Conservation (phyloP, 2,797 vertebrate species). For the Brotula barbata region DNA sequence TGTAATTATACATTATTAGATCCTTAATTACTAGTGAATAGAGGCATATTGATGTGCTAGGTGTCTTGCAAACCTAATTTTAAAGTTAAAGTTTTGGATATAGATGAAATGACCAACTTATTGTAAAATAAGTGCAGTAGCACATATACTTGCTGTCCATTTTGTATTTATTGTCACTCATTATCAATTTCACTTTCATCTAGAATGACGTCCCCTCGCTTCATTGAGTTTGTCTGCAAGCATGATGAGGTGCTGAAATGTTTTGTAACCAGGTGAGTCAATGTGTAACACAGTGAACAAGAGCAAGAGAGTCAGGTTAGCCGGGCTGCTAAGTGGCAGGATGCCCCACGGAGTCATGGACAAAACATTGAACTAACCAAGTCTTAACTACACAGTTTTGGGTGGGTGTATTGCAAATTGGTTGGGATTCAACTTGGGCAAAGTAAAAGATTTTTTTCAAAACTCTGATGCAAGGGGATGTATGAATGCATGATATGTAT, state of each 20-base stretch:
- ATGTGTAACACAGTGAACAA: too few species aligned
- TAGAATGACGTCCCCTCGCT: conserved; percentile 97
- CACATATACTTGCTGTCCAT: not conserved
- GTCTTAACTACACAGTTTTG: too few species aligned
- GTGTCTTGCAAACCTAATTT: too few species aligned
- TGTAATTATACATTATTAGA: conserved; percentile 55
- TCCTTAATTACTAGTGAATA: conserved; percentile 42
- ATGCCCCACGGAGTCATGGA: too few species aligned
- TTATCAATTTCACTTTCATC: conserved; percentile 6
- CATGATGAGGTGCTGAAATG: conserved; percentile 98
- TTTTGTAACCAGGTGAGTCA: conserved; percentile 93
- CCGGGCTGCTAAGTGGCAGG: too few species aligned
- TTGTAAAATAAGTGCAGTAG: conserved; percentile 4
- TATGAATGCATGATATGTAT: too few species aligned
- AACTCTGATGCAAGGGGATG: too few species aligned
- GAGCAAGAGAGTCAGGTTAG: too few species aligned
- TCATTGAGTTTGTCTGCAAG: conserved; percentile 99
- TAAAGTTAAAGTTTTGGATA: not conserved
- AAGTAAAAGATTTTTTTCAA: too few species aligned
- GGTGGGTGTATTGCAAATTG: too few species aligned
- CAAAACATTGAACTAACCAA: too few species aligned
- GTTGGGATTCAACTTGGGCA: too few species aligned
- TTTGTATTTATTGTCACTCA: not conserved
- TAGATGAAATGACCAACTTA: conserved; percentile 3
- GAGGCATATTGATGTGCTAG: conserved; percentile 39